Conservation (phyloP, 2,113 vertebrate species). For the Tricholaema leucomelas region DNA sequence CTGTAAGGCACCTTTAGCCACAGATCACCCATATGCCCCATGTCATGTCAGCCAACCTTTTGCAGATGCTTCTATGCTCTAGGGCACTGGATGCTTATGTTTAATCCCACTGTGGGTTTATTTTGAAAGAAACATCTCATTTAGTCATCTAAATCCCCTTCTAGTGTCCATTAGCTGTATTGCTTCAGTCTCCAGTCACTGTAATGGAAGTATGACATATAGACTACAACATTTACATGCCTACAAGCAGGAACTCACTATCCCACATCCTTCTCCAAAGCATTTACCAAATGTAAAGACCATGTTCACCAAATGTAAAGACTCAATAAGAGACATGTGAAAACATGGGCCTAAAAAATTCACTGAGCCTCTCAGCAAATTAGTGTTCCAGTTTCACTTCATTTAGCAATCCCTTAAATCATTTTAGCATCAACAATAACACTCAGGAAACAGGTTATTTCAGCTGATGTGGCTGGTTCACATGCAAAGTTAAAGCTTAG, state of each 20-base stretch:
- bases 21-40: not conserved
- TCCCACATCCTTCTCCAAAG: not conserved
- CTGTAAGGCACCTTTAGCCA: not conserved
- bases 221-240: not conserved
- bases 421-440: not conserved
- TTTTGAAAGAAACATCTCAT: not conserved
- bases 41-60: not conserved
- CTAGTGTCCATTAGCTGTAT: not conserved
- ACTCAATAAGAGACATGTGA: not conserved
- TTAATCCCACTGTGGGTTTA: not conserved
- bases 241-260: not conserved
- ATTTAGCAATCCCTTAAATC: constrained; percentile 26
- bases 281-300: not conserved
- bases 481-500: not conserved
- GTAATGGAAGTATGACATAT: not conserved
- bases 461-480: constrained; percentile 9
- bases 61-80: not conserved
- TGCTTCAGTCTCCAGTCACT: not conserved
- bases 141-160: not conserved
- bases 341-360: not conserved
- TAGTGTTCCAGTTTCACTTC: constrained; percentile 1
- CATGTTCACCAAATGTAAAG: not conserved
- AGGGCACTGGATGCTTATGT: not conserved
- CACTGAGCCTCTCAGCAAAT: not conserved
- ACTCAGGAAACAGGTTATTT: not conserved